Evolutionary conservation across 2,797 vertebrate genomes (phyloP), one percentile per base, ranked within the genome.

Genomic region (Enteromius fasciolatus): DNA sequence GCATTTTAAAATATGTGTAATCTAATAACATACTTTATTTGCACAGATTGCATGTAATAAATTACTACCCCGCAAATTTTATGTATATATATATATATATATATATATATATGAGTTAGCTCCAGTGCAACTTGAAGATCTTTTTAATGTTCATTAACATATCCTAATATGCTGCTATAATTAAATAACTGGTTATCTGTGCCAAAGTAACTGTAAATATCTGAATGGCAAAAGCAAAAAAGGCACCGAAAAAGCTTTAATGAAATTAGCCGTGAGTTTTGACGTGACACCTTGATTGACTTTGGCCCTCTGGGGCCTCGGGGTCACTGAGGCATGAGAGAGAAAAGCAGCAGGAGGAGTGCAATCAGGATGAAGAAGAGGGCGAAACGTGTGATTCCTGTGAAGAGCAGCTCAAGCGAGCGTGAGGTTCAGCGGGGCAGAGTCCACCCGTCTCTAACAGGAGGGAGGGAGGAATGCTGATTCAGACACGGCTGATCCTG

Each of bases 351-450:
- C 33, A 36, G 52, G 81, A 84, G 75, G 82, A 84, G 70, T 48
- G 41, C 2, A n/a, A 70, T 75, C 52, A 69, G 77, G 72, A 84
- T 77, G 84, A 88, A 87, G 82, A 87, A 41, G 76, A 87, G 76
- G 83, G 63, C 44, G 23, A 76, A 83, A 86, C 87, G 87, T 88
- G 87, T 86, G 87, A 81, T 86, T 39, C 74, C 18, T 73, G 74
- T 63, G 83, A 86, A 88, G 85, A 83, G 74, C 77, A 23, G 87
- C 46, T 78, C 85, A 88, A 68, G 87, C 83, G 66, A 88, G 87
- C 87, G 81, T 88, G 85, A 88, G 83, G 85, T 86, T 85, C 85
- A 85, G 87, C 63, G 59, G 87, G 87, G 75, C 87, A 85, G 85
- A 88, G 87, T 88, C 87, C 87, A 70, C 74, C 78, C 52, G 15